phyloP scores from a whole-genome alignment of 2,113 vertebrate species.

The Arizona elegans region DNA sequence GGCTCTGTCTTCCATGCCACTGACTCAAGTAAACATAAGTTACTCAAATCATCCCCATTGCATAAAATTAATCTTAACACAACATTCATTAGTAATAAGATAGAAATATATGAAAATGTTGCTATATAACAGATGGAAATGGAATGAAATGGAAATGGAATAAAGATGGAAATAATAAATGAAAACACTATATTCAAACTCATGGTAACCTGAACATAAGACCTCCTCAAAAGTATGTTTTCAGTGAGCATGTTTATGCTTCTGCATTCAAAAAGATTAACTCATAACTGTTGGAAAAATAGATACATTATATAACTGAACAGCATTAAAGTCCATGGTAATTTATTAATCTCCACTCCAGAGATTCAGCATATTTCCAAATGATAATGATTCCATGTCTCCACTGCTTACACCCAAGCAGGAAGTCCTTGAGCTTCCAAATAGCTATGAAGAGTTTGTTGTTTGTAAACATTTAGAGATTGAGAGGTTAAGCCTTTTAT shows the following conservation, averaged over 20 bases:
- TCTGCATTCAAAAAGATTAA: not conserved
- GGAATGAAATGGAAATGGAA: too few species aligned
- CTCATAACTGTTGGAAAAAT: not conserved
- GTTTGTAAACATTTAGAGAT: not conserved
- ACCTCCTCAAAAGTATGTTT: not conserved
- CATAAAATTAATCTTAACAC: not conserved
- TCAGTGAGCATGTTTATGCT: not conserved
- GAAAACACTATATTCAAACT: not conserved
- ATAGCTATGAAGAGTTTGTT: not conserved
- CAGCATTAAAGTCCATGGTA: not conserved
- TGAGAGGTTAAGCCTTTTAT: not conserved
- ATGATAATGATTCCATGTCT: not conserved
- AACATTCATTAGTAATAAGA: not conserved
- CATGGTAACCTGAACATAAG: not conserved
- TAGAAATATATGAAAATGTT: not conserved
- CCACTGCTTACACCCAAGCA: not conserved
- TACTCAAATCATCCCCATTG: too few species aligned
- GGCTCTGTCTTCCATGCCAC: fast-evolving
- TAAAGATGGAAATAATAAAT: not conserved
- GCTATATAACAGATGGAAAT: not conserved
- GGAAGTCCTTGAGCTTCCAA: not conserved
- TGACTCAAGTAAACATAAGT: not conserved
- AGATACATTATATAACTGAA: not conserved
- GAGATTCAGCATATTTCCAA: not conserved
- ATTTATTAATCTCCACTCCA: not conserved